Conservation (phyloP, 2,797 vertebrate species). For the Choloepus didactylus region DNA sequence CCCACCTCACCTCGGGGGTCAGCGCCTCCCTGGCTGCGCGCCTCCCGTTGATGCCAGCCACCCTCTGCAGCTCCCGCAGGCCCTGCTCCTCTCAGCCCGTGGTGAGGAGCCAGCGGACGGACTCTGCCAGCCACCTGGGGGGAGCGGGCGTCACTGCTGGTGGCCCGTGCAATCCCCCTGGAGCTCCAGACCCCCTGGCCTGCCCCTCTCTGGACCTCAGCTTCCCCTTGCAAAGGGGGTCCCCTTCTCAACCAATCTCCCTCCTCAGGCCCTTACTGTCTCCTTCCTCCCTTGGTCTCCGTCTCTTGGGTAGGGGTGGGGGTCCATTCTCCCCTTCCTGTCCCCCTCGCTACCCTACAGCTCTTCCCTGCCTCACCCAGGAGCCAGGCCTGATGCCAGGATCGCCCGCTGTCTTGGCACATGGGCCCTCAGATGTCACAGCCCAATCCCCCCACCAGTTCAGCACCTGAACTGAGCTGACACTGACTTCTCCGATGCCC, state of each 20-base stretch:
- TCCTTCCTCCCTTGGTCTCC: not conserved
- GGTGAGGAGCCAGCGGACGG: constrained; percentile 91
- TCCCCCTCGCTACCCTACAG: not conserved
- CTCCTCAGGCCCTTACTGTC: not conserved
- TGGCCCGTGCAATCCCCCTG: not conserved
- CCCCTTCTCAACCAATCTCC: not conserved
- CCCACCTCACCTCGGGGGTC: constrained; percentile 68
- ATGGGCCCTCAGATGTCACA: too few relatives aligned
- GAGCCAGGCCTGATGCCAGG: not conserved
- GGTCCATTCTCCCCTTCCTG: not conserved
- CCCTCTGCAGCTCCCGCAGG: constrained; percentile 88
- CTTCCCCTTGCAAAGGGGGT: too few relatives aligned
- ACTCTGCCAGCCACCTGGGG: constrained; percentile 93
- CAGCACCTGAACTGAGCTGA: not conserved
- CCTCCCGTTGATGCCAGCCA: constrained; percentile 88
- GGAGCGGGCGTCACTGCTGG: not conserved
- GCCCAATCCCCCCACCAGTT: too few relatives aligned
- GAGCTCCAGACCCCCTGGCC: not conserved
- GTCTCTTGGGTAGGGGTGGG: not conserved
- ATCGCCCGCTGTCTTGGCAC: too few relatives aligned
- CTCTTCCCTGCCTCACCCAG: not conserved
- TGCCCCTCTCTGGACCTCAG: not conserved
- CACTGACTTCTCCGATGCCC: too few relatives aligned
- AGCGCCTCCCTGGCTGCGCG: not conserved
- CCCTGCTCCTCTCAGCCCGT: constrained; percentile 87